Conservation (phyloP, 2,797 vertebrate genomes). For the Gymnopithys bicolor region DNA sequence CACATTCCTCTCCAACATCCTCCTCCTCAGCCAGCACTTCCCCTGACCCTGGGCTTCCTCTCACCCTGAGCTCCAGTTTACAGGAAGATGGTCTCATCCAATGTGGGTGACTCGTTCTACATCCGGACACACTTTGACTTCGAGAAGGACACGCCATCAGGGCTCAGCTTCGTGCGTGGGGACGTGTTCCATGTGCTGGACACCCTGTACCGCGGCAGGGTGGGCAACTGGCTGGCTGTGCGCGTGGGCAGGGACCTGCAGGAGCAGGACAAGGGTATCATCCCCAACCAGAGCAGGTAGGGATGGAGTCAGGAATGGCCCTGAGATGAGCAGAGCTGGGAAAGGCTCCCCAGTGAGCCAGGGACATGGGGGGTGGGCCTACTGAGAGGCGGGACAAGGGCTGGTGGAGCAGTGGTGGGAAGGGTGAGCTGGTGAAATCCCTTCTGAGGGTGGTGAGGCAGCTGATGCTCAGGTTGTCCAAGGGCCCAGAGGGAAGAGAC, state of each 20-base stretch:
- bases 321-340: not conserved
- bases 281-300: constrained; percentile 90
- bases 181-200: constrained; percentile 95
- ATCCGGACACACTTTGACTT: constrained; percentile 95
- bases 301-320: not conserved
- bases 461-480: not conserved
- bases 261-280: constrained; percentile 91
- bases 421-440: accelerated
- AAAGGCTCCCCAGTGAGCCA: not conserved
- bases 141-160: constrained; percentile 79
- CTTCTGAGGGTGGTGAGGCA: not conserved
- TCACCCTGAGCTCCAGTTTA: constrained; percentile 82
- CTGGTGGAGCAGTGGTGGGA: not conserved
- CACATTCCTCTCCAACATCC: not conserved
- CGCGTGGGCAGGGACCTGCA: constrained; percentile 91
- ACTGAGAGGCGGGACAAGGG: not conserved
- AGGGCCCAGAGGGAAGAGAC: not conserved
- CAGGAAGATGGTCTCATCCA: constrained; percentile 89
- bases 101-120: constrained; percentile 92
- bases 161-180: constrained; percentile 89
- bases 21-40: not conserved
- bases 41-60: not conserved
- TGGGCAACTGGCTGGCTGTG: constrained; percentile 89
- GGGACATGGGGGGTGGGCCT: not conserved
- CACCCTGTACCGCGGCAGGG: constrained; percentile 87